Evolutionary conservation across 2,113 vertebrate genomes (phyloP).

Genomic region (Austrofundulus limnaeus): DNA sequence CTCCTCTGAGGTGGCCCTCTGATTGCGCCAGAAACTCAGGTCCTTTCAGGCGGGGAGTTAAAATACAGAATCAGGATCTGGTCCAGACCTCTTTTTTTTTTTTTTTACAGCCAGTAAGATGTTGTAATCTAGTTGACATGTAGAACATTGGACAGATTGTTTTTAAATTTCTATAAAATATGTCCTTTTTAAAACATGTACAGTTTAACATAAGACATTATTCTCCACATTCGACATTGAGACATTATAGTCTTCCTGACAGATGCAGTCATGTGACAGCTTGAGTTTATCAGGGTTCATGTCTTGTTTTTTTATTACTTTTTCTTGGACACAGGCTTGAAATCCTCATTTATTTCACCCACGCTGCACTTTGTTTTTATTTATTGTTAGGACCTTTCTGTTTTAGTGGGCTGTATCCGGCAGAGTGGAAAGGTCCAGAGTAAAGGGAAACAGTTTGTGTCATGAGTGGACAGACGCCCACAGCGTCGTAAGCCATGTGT

Average conservation of each 20-base stretch:
- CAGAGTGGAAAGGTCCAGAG: slow-evolving; percentile 18
- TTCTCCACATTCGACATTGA: too few species aligned
- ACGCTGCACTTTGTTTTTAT: slow-evolving; percentile 50
- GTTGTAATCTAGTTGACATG: slow-evolving; percentile 22
- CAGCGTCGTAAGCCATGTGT: slow-evolving; percentile 6
- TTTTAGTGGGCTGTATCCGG: slow-evolving; percentile 43
- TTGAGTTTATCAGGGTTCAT: slow-evolving; percentile 15
- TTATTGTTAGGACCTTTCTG: slow-evolving; percentile 29
- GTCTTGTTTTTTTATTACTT: slow-evolving; percentile 36
- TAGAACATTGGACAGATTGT: neutral
- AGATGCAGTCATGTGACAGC: slow-evolving; percentile 21
- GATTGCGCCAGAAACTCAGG: slow-evolving; percentile 30
- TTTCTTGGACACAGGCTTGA: slow-evolving; percentile 5
- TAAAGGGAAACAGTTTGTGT: slow-evolving; percentile 40
- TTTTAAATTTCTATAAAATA: neutral
- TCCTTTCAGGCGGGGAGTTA: slow-evolving; percentile 10
- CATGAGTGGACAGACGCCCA: slow-evolving; percentile 28
- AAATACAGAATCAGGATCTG: slow-evolving; percentile 27
- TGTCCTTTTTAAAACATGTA: too few species aligned
- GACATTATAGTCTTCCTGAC: slow-evolving; percentile 17
- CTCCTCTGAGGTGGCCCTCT: slow-evolving; percentile 41
- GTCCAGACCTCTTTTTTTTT: neutral
- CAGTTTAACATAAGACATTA: too few species aligned
- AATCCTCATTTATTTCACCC: slow-evolving; percentile 43
- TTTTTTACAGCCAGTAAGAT: slow-evolving; percentile 9